These are phyloP conservation scores for Lasioglossum figueresi DNA, from an alignment of 2,888 invertebrate genomes.

Conservation along the genomic window DNA sequence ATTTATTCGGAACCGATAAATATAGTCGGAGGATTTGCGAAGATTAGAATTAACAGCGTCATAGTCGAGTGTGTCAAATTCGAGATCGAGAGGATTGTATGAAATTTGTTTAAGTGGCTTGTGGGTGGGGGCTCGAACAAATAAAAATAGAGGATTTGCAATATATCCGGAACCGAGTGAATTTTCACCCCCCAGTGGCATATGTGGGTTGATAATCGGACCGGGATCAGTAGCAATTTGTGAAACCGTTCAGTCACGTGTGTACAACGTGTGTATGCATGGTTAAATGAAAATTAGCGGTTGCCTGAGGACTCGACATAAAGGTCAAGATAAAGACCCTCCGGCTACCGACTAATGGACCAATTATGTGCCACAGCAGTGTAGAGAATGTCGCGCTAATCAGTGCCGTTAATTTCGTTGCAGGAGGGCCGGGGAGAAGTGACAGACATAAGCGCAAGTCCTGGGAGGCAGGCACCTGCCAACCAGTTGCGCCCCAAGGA, in stretches of 20 bases:
- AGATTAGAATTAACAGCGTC: neutral
- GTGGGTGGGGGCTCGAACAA: neutral
- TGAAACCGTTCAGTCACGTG: conserved; percentile 1
- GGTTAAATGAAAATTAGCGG: neutral
- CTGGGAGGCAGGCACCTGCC: conserved; percentile 90
- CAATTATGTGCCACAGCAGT: neutral
- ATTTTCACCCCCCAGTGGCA: neutral
- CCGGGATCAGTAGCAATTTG: neutral
- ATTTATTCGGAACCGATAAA: too few species aligned
- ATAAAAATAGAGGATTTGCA: neutral
- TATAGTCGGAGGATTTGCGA: too few species aligned
- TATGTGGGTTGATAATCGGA: neutral
- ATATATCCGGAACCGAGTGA: neutral
- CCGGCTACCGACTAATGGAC: neutral
- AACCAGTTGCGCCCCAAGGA: conserved; percentile 86
- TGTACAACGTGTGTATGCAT: neutral
- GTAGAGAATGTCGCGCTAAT: conserved; percentile 19
- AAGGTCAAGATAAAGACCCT: conserved; percentile 2
- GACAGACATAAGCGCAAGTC: conserved; percentile 95
- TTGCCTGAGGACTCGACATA: neutral
- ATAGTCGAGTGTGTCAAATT: neutral
- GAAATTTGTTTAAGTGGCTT: neutral
- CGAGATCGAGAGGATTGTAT: neutral
- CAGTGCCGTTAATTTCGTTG: conserved; percentile 66
- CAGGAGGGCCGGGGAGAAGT: conserved; percentile 96